Percentiles rank a stretch among this genome's conserved stretches.
Evolutionary conservation across 1,140 invertebrate genomes (phyloP).

Genomic region (Drosophila tropicalis): DNA sequence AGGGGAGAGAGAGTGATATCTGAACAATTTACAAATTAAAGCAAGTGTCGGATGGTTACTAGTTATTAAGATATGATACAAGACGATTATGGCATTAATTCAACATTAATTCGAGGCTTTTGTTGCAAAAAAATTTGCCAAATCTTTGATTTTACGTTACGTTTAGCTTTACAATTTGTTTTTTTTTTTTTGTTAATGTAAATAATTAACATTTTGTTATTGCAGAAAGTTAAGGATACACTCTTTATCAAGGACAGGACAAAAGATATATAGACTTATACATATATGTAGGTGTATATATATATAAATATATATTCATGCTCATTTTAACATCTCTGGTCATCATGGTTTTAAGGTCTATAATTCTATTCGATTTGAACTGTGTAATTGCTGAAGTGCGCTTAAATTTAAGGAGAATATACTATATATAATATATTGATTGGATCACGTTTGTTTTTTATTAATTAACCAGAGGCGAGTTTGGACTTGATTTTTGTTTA

Average conservation of each 20-base stretch:
- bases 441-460: conserved; percentile 7
- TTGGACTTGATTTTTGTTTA: conserved; percentile 10
- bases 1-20: neutral
- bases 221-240: neutral
- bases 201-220: neutral
- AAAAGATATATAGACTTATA: neutral
- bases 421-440: conserved; percentile 9
- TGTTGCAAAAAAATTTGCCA: too few relatives aligned
- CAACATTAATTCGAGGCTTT: conserved; percentile 13
- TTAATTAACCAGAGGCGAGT: conserved; percentile 4
- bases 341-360: neutral
- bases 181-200: neutral
- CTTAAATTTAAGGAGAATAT: neutral
- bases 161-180: neutral
- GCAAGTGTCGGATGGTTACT: too few relatives aligned
- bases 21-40: neutral
- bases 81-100: conserved; percentile 11
- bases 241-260: conserved; percentile 15
- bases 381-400: conserved; percentile 5
- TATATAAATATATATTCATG: neutral
- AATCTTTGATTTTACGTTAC: conserved; percentile 34
- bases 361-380: conserved; percentile 4
- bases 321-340: neutral
- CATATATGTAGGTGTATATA: too few relatives aligned
- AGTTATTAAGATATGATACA: conserved; percentile 30